These are phyloP conservation scores for Anadara kagoshimensis DNA, from an alignment of 1,140 invertebrate species.

Conservation along the genomic window DNA sequence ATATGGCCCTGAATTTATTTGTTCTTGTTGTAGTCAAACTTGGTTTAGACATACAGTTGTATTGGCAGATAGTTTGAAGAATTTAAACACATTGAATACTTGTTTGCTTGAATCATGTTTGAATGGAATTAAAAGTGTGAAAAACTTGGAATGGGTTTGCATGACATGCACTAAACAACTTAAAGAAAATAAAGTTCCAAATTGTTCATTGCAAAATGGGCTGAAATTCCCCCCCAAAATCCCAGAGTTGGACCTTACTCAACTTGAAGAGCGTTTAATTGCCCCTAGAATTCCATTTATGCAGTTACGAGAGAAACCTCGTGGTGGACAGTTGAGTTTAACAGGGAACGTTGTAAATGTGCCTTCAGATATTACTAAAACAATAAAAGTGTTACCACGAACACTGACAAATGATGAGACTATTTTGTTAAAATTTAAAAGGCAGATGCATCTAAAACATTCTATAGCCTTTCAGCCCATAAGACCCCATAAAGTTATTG, in stretches of 20 bases:
- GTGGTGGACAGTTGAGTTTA: slow-evolving; percentile 31
- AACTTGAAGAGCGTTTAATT: slow-evolving; percentile 38
- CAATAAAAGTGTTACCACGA: slow-evolving; percentile 36
- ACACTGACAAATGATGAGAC: slow-evolving; percentile 29
- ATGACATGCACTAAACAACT: too few relatives aligned
- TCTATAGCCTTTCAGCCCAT: slow-evolving; percentile 36
- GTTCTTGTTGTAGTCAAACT: too few relatives aligned
- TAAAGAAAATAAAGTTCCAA: slow-evolving; percentile 5
- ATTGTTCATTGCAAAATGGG: slow-evolving; percentile 29
- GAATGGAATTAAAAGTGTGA: too few relatives aligned
- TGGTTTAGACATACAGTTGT: too few relatives aligned
- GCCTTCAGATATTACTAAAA: slow-evolving; percentile 33
- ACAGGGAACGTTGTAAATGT: slow-evolving; percentile 47
- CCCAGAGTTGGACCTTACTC: slow-evolving; percentile 30
- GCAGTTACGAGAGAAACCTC: slow-evolving; percentile 35
- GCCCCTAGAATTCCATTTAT: slow-evolving; percentile 46
- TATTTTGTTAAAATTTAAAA: slow-evolving; percentile 38
- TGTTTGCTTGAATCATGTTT: too few relatives aligned
- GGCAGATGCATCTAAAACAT: slow-evolving; percentile 29
- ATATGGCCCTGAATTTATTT: too few relatives aligned
- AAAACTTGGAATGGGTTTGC: too few relatives aligned
- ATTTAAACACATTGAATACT: too few relatives aligned
- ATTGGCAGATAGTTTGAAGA: too few relatives aligned
- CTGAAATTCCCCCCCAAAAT: slow-evolving; percentile 40
- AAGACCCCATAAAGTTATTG: slow-evolving; percentile 21